A percentile compares a stretch with the other conserved stretches of the same genome.
Evolutionary conservation across 1,140 invertebrate genomes (phyloP).

Genomic region (Anagrus nilaparvatae): DNA sequence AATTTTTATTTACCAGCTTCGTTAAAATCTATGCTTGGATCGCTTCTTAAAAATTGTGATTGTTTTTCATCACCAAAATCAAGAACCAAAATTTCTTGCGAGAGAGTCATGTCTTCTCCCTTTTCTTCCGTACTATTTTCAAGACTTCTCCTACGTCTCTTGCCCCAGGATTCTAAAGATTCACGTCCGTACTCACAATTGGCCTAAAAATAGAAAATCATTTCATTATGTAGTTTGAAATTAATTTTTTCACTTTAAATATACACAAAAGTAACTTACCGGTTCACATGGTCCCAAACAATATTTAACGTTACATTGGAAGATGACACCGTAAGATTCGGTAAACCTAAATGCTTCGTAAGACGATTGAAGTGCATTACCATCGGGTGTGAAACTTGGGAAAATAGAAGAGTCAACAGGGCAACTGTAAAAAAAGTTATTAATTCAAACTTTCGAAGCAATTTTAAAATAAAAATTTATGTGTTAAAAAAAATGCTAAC

Average conservation of each 20-base stretch:
- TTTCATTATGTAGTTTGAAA: not conserved
- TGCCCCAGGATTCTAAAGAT: conserved; percentile 80
- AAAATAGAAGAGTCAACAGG: conserved; percentile 89
- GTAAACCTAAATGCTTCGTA: conserved; percentile 94
- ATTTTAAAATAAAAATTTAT: conserved; percentile 9
- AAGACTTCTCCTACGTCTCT: conserved; percentile 65
- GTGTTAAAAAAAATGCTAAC: conserved; percentile 40
- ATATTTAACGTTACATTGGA: conserved; percentile 95
- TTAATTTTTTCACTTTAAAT: not conserved
- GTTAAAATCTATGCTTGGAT: conserved; percentile 65
- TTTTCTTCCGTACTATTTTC: conserved; percentile 49
- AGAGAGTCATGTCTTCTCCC: conserved; percentile 84
- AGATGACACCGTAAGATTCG: conserved; percentile 92
- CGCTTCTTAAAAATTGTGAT: conserved; percentile 65
- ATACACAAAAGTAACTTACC: conserved; percentile 43
- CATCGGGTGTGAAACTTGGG: conserved; percentile 79
- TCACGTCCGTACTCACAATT: conserved; percentile 82
- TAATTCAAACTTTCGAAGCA: not conserved
- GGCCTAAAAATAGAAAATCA: conserved; percentile 46
- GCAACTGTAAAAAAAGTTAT: conserved; percentile 49
- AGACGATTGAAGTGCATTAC: conserved; percentile 77
- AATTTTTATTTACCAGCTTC: conserved; percentile 31
- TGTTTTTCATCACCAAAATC: conserved; percentile 85
- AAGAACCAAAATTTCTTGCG: conserved; percentile 84
- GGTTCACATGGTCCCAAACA: conserved; percentile 90